Evolutionary conservation across 1,140 invertebrate species (phyloP).

Genomic region (Nasonia vitripennis): DNA sequence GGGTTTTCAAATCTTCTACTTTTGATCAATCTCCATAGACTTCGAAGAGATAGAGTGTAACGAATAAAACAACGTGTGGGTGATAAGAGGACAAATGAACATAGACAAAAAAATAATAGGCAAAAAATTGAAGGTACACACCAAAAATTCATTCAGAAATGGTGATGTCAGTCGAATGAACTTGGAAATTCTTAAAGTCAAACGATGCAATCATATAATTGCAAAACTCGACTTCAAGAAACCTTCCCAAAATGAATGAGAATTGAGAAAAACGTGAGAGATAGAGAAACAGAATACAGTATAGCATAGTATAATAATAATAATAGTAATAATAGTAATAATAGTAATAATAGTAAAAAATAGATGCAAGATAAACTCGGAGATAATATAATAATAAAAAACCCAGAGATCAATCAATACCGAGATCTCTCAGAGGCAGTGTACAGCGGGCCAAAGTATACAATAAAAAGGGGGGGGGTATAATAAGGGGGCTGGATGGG

Average conservation of each 20-base stretch:
- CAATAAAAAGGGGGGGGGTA: neutral
- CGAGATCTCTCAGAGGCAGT: neutral
- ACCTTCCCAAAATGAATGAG: neutral
- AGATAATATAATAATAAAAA: neutral
- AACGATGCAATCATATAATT: too few relatives aligned
- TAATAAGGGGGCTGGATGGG: too few relatives aligned
- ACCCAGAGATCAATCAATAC: neutral
- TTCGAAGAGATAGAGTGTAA: too few relatives aligned
- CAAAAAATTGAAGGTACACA: too few relatives aligned
- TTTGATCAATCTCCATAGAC: too few relatives aligned
- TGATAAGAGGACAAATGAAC: too few relatives aligned
- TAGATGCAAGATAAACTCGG: neutral
- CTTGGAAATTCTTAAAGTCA: neutral
- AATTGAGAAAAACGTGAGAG: neutral
- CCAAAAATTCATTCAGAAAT: too few relatives aligned
- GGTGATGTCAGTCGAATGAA: too few relatives aligned
- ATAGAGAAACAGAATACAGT: neutral
- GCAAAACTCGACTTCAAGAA: neutral
- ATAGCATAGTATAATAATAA: neutral
- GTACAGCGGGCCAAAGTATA: neutral
- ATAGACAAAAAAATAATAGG: neutral
- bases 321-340: neutral
- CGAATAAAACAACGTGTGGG: too few relatives aligned
- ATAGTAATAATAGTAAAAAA: conserved; percentile 1
- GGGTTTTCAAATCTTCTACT: too few relatives aligned